Evolutionary conservation across 2,113 vertebrate genomes (phyloP).

Genomic region (Rhegmatorhina hoffmannsi): DNA sequence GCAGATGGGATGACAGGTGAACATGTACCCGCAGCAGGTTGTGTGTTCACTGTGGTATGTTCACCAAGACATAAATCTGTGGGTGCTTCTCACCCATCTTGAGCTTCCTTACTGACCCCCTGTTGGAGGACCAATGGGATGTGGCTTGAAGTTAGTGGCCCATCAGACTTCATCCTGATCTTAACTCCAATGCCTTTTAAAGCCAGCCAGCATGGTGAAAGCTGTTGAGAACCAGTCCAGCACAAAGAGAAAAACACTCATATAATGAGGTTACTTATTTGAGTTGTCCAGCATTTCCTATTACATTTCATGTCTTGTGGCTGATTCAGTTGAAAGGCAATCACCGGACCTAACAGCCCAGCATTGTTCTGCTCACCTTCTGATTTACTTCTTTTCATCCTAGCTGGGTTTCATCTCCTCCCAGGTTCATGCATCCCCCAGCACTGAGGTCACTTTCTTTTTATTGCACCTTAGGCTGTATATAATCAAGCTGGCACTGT

Average conservation of each 20-base stretch:
- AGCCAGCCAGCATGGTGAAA: neutral
- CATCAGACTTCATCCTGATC: neutral
- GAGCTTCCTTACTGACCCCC: neutral
- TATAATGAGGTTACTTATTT: slow-evolving; percentile 49
- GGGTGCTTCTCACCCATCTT: neutral
- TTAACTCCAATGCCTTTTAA: neutral
- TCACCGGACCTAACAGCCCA: slow-evolving; percentile 52
- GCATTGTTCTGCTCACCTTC: slow-evolving; percentile 67
- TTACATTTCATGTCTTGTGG: slow-evolving; percentile 27
- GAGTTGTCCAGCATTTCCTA: slow-evolving; percentile 49
- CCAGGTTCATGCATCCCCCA: slow-evolving; percentile 23
- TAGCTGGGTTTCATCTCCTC: slow-evolving; percentile 37
- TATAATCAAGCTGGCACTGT: slow-evolving; percentile 27
- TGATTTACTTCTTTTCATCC: slow-evolving; percentile 67
- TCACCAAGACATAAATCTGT: neutral
- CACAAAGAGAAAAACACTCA: slow-evolving; percentile 19
- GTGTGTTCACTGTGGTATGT: neutral
- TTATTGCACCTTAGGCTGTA: slow-evolving; percentile 27
- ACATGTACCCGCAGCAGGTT: neutral
- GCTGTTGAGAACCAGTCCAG: neutral
- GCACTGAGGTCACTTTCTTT: slow-evolving; percentile 48
- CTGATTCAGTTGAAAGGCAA: slow-evolving; percentile 60
- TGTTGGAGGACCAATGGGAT: neutral
- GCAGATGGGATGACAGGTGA: neutral
- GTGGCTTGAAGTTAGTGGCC: neutral